Percentiles rank a stretch among this genome's conserved stretches.
These are phyloP conservation scores for Sphinx pinastri DNA, from an alignment of 2,888 invertebrate genomes.

Conservation along the genomic window DNA sequence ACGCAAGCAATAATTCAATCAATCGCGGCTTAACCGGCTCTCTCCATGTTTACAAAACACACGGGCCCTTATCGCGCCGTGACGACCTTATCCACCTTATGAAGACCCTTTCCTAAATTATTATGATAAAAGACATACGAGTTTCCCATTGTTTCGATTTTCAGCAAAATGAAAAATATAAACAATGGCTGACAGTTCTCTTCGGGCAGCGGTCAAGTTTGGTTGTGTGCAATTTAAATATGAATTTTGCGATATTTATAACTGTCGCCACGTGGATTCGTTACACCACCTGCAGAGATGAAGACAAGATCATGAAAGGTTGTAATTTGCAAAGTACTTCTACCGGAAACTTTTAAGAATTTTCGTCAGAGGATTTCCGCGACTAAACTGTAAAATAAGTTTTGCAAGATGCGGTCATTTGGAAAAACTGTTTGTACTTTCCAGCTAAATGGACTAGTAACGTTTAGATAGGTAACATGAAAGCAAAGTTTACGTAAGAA, in stretches of 20 bases:
- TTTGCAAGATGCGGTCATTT: too few species aligned
- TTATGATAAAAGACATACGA: slow-evolving; percentile 18
- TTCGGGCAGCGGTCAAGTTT: slow-evolving; percentile 39
- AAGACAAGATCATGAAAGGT: slow-evolving; percentile 79
- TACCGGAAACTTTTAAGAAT: too few species aligned
- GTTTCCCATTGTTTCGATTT: slow-evolving; percentile 4
- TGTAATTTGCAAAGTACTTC: slow-evolving; percentile 5
- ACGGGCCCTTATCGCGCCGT: slow-evolving; percentile 56
- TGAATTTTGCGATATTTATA: slow-evolving; percentile 19
- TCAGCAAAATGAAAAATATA: slow-evolving; percentile 22
- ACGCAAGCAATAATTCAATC: slow-evolving; percentile 80
- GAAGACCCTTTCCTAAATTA: slow-evolving; percentile 30
- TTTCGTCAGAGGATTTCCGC: too few species aligned
- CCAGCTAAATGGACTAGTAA: too few species aligned
- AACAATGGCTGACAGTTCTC: slow-evolving; percentile 41
- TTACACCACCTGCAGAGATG: slow-evolving; percentile 61
- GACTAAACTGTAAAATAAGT: too few species aligned
- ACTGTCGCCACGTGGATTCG: slow-evolving; percentile 37
- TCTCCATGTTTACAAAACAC: slow-evolving; percentile 74
- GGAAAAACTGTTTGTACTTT: too few species aligned
- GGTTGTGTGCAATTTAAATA: slow-evolving; percentile 42
- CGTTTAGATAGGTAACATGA: background rate
- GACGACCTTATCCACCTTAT: slow-evolving; percentile 51
- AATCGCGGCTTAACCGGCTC: slow-evolving; percentile 70
- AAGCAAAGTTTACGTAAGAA: background rate